Conservation (phyloP, 1,140 invertebrate species). For the Ladona fulva region DNA sequence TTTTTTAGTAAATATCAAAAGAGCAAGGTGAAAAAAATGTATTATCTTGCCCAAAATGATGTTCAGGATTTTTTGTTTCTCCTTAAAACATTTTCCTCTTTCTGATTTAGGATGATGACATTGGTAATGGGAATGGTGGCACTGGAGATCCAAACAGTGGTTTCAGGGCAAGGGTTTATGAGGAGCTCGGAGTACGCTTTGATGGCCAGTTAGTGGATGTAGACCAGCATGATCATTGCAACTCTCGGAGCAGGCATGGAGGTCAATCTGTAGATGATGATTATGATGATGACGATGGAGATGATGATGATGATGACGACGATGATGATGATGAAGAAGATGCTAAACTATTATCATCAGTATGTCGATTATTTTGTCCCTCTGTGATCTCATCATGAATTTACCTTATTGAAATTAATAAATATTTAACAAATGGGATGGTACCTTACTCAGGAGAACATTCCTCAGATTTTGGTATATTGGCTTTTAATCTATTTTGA, state of each 20-base stretch:
- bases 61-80: not conserved
- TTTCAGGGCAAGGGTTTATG: not conserved
- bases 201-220: not conserved
- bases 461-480: too few relatives aligned
- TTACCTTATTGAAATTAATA: not conserved
- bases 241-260: not conserved
- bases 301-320: not conserved
- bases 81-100: not conserved
- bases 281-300: not conserved
- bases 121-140: not conserved
- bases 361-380: not conserved
- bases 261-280: not conserved
- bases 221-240: not conserved
- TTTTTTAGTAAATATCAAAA: too few relatives aligned
- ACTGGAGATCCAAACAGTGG: not conserved
- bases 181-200: not conserved
- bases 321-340: not conserved
- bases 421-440: too few relatives aligned
- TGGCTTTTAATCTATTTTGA: too few relatives aligned
- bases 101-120: not conserved
- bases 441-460: too few relatives aligned
- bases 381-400: not conserved
- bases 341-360: not conserved
- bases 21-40: too few relatives aligned
- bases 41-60: too few relatives aligned